Conservation (phyloP, 2,797 vertebrate genomes). For the Nannoperca obscura region DNA sequence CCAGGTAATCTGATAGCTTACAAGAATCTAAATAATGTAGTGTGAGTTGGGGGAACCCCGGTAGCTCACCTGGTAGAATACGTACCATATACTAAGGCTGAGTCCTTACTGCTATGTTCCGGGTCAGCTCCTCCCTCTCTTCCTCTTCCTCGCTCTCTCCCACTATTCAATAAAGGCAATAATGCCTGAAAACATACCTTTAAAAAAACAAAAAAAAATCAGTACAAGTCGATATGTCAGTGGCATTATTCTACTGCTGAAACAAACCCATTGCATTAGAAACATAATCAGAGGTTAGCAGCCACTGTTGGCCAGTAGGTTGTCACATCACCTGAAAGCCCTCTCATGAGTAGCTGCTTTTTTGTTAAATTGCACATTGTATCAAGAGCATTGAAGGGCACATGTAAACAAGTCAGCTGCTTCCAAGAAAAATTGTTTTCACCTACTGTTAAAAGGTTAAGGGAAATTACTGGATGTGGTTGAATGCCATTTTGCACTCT, state of each 20-base stretch:
- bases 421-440: conserved; percentile 16
- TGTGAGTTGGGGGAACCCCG: too few relatives aligned
- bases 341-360: not conserved
- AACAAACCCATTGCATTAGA: not conserved
- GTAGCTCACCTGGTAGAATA: too few relatives aligned
- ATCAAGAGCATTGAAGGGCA: not conserved
- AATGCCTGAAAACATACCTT: too few relatives aligned
- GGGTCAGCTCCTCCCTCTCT: too few relatives aligned
- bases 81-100: too few relatives aligned
- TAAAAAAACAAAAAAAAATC: too few relatives aligned
- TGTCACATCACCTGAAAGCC: conserved; percentile 16
- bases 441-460: conserved; percentile 23
- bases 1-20: not conserved
- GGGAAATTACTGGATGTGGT: conserved; percentile 13
- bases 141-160: too few relatives aligned
- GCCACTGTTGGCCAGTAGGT: not conserved
- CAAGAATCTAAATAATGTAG: not conserved
- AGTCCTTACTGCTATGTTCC: too few relatives aligned
- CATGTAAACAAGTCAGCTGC: not conserved
- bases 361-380: conserved; percentile 20
- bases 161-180: too few relatives aligned
- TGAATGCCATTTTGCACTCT: not conserved
- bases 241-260: not conserved
- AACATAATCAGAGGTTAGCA: not conserved
- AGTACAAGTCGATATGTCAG: not conserved